Evolutionary conservation across 2,113 vertebrate genomes (phyloP).

Genomic region (Stigmatopora argus): DNA sequence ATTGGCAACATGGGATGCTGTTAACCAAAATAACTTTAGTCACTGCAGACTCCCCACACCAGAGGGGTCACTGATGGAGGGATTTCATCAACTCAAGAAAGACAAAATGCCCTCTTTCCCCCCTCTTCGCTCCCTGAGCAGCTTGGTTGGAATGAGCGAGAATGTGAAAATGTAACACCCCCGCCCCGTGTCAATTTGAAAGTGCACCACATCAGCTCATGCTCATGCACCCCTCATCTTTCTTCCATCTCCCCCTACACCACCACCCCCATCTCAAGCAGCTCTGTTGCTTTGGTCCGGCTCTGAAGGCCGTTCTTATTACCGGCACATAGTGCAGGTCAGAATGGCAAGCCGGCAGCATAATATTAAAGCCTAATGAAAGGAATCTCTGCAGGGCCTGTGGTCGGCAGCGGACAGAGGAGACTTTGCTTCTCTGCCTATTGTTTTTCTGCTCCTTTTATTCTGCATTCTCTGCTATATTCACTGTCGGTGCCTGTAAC

Average conservation of each 20-base stretch:
- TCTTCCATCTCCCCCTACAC: conserved; percentile 16
- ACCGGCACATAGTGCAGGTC: conserved; percentile 70
- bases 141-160: conserved; percentile 37
- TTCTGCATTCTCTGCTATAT: conserved; percentile 25
- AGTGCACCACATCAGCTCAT: conserved; percentile 57
- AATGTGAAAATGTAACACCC: conserved; percentile 67
- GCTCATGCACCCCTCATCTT: conserved; percentile 41
- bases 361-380: conserved; percentile 73
- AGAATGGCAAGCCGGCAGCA: conserved; percentile 69
- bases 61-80: conserved; percentile 42
- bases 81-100: conserved; percentile 27
- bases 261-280: conserved; percentile 36
- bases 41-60: conserved; percentile 34
- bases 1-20: conserved; percentile 33
- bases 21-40: conserved; percentile 58
- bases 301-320: conserved; percentile 73
- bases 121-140: conserved; percentile 37
- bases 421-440: conserved; percentile 49
- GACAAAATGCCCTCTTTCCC: conserved; percentile 37
- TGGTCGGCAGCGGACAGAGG: conserved; percentile 57
- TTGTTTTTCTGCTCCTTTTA: conserved; percentile 55
- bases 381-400: conserved; percentile 68
- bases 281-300: conserved; percentile 66
- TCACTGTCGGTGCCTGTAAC: conserved; percentile 14
- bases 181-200: conserved; percentile 62